Evolutionary conservation across 92 coral and sea anemone genomes (phyloP), one percentile per base, ranked within the genome.

Genomic region (Scolanthus callimorphus): DNA sequence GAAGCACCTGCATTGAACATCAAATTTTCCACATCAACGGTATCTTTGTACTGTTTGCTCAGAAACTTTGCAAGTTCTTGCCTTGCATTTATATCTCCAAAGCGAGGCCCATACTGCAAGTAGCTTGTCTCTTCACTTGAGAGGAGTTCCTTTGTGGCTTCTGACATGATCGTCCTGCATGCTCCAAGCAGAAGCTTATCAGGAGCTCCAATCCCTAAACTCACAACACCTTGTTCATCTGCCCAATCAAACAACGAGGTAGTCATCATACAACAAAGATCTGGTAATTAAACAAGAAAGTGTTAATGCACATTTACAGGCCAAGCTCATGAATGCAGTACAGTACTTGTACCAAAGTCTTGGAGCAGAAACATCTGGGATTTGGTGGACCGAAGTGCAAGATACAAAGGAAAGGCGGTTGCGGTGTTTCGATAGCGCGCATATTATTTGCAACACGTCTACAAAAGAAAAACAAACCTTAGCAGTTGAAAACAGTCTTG

Each of bases 1-100:
- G 98, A 47, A 2, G 98, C 98, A 26, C 97, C 97, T 34, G 86
- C 82, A 34, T 65, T 91, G 39, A 86, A 54, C 63, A 82, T 78
- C 28, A 91, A 55, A 63, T 82, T 76, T 20, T 83, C 73, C 27
- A 52, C 12, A 29, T 45, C 57, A 20, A 91, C 97, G 8, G 67
- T 52, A 47, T 68, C 79, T 3, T 71, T 65, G 54, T 79, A 81
- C 60, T 73, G 65, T 28, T 77, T 51, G 1, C 70, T 62, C 22
- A 92, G 83, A 70, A 92, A 88, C 65, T 80, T 88, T 12, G 98
- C 92, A 15, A 92, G 65, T 24, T 83, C 86, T 29, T 57, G 31
- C 52, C 74, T 63, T 63, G 58, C 67, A 24, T 55, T 57, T 1
- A 50, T 55, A 39, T 82, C 85, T 24, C 98, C 98, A 19, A 73